Base-by-base conservation (phyloP, 2,888 invertebrate species). In the Drosophila stalkeri region DNA sequence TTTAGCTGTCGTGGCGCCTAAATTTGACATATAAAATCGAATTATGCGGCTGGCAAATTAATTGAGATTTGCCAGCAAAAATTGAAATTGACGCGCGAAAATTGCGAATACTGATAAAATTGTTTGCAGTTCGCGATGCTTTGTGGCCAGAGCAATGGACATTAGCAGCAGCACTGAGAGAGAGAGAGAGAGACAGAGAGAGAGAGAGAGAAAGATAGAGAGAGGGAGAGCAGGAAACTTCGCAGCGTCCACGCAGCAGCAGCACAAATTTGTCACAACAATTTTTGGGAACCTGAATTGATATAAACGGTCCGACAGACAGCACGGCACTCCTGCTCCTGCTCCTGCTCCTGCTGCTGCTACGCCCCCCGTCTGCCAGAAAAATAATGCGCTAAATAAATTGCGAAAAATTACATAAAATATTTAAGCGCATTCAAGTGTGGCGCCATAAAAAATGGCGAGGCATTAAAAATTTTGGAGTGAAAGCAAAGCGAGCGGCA, bases 361-460 rank as follows among this genome's bases (percentile, higher is more conserved):
- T 27, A 1, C 16, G 5, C 27, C 54, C 54, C 65, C 69, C 49
- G 12, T 27, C 69, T 67, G n/a, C 41, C n/a, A 8, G 49, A 71
- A 84, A 80, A 85, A 83, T 88, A 90, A 90, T 90, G 83, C 83
- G 83, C 86, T 82, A 88, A 87, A 90, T 87, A 87, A 87, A 87
- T 90, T 90, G 90, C 89, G 81, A 89, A 90, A 90, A 86, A 87
- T 87, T 87, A 86, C 90, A 87, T 87, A 84, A 87, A 87, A 87
- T 90, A 87, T 87, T 87, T 90, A 90, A 87, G 84, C 80, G 86
- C 87, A 90, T 87, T 87, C 86, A 88, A 86, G 90, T 88, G 90
- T 88, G 74, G 88, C 82, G 79, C 81, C 69, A 86, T 89, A 89
- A 87, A 86, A 86, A 89, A 86, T 86, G 88, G 88, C 77, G 57